phyloP scores from a whole-genome alignment of 64 coral and sea anemone species.

The Porites lutea region DNA sequence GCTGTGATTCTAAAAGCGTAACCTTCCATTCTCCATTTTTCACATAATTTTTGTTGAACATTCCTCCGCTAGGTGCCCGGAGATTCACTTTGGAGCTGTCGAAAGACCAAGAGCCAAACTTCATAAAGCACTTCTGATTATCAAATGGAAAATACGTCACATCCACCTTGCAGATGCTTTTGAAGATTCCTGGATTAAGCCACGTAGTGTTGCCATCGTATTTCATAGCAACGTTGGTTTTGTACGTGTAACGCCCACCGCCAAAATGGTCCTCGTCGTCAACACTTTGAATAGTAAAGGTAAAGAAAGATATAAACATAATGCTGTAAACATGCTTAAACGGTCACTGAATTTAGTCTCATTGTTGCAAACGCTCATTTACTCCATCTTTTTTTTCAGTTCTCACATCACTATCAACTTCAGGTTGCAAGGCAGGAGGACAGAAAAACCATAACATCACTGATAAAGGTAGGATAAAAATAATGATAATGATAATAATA shows the following conservation, averaged over 20 bases:
- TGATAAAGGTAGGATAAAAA: too few relatives aligned
- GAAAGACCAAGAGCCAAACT: constrained; percentile 87
- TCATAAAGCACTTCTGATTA: constrained; percentile 78
- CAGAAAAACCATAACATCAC: too few relatives aligned
- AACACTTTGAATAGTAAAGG: constrained; percentile 42
- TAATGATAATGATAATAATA: too few relatives aligned
- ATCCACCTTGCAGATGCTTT: constrained; percentile 81
- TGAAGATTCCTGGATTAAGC: constrained; percentile 83
- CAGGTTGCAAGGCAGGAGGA: too few relatives aligned
- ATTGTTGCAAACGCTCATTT: too few relatives aligned
- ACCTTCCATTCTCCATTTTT: constrained; percentile 86
- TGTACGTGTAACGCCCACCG: constrained; percentile 67
- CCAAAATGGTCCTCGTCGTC: constrained; percentile 81
- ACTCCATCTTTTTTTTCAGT: too few relatives aligned
- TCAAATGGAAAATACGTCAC: constrained; percentile 94
- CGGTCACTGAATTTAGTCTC: background rate
- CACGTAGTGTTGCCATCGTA: constrained; percentile 72
- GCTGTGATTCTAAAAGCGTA: background rate
- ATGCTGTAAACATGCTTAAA: too few relatives aligned
- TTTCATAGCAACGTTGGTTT: constrained; percentile 62
- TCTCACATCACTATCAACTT: too few relatives aligned
- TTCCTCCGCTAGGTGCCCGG: background rate
- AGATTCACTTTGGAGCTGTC: constrained; percentile 72
- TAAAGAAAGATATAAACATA: background rate
- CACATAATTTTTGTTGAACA: constrained; percentile 75